A percentile compares a stretch with the other conserved stretches of the same genome.
Conservation (phyloP, 2,797 vertebrate genomes). For the Scyliorhinus canicula region DNA sequence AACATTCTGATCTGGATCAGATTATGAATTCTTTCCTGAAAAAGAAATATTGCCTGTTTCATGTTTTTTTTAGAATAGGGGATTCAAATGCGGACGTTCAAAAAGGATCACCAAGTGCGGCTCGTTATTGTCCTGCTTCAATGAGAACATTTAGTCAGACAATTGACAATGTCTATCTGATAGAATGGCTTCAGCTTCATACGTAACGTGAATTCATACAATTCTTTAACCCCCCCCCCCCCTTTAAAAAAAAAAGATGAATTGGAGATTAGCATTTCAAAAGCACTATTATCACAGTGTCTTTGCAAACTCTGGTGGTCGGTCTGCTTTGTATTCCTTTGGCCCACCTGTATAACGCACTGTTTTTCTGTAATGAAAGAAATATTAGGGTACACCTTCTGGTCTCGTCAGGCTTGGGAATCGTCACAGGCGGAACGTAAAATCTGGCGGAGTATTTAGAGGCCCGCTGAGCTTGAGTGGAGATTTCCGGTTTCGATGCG, state of each 20-base stretch:
- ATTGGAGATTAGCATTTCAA: not conserved
- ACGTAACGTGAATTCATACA: not conserved
- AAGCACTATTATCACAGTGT: not conserved
- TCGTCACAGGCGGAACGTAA: too few species aligned
- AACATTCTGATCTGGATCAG: constrained; percentile 27
- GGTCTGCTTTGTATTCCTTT: not conserved
- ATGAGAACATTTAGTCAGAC: not conserved
- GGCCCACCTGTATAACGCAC: not conserved
- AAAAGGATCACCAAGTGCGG: not conserved
- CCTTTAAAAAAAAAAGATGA: not conserved
- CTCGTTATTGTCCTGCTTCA: not conserved
- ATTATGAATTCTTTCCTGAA: not conserved
- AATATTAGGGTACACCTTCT: not conserved
- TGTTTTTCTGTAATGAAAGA: not conserved
- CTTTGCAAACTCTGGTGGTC: not conserved
- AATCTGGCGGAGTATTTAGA: too few species aligned
- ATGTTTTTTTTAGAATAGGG: not conserved
- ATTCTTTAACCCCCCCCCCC: too few species aligned
- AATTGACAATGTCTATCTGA: not conserved
- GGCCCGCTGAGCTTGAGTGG: too few species aligned
- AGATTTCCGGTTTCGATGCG: too few species aligned
- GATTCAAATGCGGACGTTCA: not conserved
- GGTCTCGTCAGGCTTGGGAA: too few species aligned
- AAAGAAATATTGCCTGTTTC: not conserved
- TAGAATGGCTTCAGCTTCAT: not conserved